Conservation (phyloP, 2,888 invertebrate genomes). For the Sipha maydis region DNA sequence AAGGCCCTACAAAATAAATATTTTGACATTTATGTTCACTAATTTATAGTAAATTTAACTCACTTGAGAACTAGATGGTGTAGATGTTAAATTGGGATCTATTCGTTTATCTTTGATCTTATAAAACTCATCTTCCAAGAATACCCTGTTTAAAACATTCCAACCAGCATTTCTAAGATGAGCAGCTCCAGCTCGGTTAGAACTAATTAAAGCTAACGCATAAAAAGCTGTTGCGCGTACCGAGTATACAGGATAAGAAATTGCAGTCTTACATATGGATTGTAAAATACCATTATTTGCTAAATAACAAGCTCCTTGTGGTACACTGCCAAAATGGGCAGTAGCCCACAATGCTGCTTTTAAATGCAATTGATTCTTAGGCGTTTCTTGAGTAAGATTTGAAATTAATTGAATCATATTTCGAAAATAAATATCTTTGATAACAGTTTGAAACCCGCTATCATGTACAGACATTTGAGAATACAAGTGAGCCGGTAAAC, state of each 20-base stretch:
- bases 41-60: not conserved
- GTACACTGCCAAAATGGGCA: slow-evolving; percentile 83
- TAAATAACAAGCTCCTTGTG: slow-evolving; percentile 80
- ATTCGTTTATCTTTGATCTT: slow-evolving; percentile 46
- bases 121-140: slow-evolving; percentile 51
- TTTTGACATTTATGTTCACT: not conserved
- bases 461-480: slow-evolving; percentile 82
- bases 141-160: slow-evolving; percentile 45
- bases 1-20: slow-evolving; percentile 35
- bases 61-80: slow-evolving; percentile 58
- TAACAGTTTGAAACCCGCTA: slow-evolving; percentile 72
- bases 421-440: slow-evolving; percentile 71
- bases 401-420: slow-evolving; percentile 67
- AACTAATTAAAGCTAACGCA: slow-evolving; percentile 84
- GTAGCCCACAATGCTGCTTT: slow-evolving; percentile 91
- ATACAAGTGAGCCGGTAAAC: slow-evolving; percentile 82
- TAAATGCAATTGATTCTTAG: slow-evolving; percentile 78
- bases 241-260: slow-evolving; percentile 84
- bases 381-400: slow-evolving; percentile 72
- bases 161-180: slow-evolving; percentile 48
- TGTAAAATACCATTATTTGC: slow-evolving; percentile 71
- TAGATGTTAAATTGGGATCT: slow-evolving; percentile 35
- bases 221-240: slow-evolving; percentile 91
- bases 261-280: slow-evolving; percentile 75
- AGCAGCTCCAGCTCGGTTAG: slow-evolving; percentile 85